phyloP scores from a whole-genome alignment of 2,888 invertebrate species.

The Scaptomyza tumidula region DNA sequence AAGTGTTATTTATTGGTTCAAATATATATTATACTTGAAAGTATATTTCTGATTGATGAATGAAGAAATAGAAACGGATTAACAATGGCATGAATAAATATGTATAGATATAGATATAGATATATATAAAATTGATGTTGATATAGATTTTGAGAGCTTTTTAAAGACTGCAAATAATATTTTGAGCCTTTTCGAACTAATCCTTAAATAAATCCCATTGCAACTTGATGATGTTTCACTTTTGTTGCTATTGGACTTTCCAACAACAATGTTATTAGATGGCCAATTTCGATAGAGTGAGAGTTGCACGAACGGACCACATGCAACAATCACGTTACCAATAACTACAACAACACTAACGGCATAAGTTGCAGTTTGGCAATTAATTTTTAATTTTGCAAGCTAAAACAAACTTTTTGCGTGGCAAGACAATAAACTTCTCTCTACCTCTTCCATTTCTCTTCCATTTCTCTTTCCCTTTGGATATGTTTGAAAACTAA shows the following conservation, averaged over 20 bases:
- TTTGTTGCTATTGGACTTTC: too few relatives aligned
- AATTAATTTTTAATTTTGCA: conserved; percentile 65
- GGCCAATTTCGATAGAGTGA: conserved; percentile 6
- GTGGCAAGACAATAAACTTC: conserved; percentile 50
- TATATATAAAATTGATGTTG: too few relatives aligned
- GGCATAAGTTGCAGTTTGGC: conserved; percentile 48
- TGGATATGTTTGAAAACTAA: conserved; percentile 40
- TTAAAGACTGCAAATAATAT: neutral
- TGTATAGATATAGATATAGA: too few relatives aligned
- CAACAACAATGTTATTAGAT: conserved; percentile 13
- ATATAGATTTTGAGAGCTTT: too few relatives aligned
- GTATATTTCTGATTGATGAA: neutral
- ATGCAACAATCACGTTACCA: conserved; percentile 28
- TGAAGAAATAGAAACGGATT: too few relatives aligned
- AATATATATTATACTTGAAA: neutral
- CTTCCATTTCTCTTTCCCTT: too few relatives aligned
- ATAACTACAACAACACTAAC: conserved; percentile 12
- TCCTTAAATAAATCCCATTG: neutral
- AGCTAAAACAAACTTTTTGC: conserved; percentile 48
- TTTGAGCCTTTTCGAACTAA: neutral
- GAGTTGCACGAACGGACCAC: conserved; percentile 1
- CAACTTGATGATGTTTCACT: neutral
- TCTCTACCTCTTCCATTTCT: too few relatives aligned
- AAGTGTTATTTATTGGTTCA: neutral
- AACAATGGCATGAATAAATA: too few relatives aligned